Evolutionary conservation across 2,888 invertebrate genomes (phyloP).

Genomic region (Thereva unica): DNA sequence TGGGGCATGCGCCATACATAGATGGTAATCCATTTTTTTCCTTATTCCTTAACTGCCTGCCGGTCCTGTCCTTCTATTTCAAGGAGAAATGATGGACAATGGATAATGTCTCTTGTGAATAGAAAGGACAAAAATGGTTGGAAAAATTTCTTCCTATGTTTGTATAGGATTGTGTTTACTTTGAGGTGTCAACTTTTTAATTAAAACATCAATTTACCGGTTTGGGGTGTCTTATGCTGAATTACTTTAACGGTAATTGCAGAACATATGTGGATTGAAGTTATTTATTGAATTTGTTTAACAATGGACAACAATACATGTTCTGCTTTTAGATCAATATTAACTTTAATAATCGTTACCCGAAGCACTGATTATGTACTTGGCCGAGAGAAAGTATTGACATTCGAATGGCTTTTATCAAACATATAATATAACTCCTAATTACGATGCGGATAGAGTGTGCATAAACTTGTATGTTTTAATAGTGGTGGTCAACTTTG

Average conservation of each 20-base stretch:
- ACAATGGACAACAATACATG: no score
- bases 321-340: no score
- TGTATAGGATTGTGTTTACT: slow-evolving; percentile 38
- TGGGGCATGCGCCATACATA: slow-evolving; percentile 23
- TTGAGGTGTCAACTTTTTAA: slow-evolving; percentile 41
- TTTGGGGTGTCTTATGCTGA: slow-evolving; percentile 28
- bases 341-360: no score
- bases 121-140: slow-evolving; percentile 19
- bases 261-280: no score
- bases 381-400: no score
- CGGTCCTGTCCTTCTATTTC: slow-evolving; percentile 7
- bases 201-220: slow-evolving; percentile 42
- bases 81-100: slow-evolving; percentile 13
- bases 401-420: no score
- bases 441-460: no score
- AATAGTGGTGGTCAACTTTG: no score
- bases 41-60: slow-evolving; percentile 1
- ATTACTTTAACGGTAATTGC: background rate
- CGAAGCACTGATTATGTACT: no score
- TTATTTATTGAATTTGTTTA: no score
- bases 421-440: no score
- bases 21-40: slow-evolving; percentile 17
- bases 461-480: no score
- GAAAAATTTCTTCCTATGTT: slow-evolving; percentile 36
- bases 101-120: slow-evolving; percentile 20